These are phyloP conservation scores for Spicauda simplicius DNA, from an alignment of 2,888 invertebrate species.

Conservation along the genomic window DNA sequence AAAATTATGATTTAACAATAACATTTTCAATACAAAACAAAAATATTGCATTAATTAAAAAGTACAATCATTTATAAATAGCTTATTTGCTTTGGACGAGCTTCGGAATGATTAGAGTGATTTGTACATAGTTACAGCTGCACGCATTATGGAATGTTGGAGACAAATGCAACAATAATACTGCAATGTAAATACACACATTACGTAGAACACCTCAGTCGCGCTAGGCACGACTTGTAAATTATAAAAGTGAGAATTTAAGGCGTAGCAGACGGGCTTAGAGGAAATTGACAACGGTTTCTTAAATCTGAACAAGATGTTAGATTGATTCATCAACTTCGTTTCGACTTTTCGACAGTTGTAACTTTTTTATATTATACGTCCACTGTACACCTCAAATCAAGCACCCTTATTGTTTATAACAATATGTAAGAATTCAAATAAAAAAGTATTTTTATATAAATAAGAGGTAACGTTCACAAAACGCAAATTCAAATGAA, in stretches of 20 bases:
- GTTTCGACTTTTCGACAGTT: constrained; percentile 9
- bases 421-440: not conserved
- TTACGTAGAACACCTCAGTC: constrained; percentile 5
- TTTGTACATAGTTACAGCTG: constrained; percentile 53
- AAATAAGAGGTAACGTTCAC: not conserved
- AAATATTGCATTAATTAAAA: constrained; percentile 44
- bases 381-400: constrained; percentile 2
- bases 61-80: constrained; percentile 40
- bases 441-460: not conserved
- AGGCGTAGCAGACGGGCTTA: constrained; percentile 1
- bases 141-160: constrained; percentile 16
- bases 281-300: not conserved
- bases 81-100: constrained; percentile 55
- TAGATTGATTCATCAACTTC: constrained; percentile 7
- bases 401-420: not conserved
- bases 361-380: constrained; percentile 1
- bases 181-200: constrained; percentile 20
- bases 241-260: not conserved
- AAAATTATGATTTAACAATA: constrained; percentile 47
- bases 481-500: not conserved
- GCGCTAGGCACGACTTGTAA: not conserved
- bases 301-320: not conserved
- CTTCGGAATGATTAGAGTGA: constrained; percentile 48
- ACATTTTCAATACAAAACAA: constrained; percentile 50
- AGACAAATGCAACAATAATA: constrained; percentile 34